Conservation (phyloP, 2,797 vertebrate genomes). For the Onychomys leucogaster region DNA sequence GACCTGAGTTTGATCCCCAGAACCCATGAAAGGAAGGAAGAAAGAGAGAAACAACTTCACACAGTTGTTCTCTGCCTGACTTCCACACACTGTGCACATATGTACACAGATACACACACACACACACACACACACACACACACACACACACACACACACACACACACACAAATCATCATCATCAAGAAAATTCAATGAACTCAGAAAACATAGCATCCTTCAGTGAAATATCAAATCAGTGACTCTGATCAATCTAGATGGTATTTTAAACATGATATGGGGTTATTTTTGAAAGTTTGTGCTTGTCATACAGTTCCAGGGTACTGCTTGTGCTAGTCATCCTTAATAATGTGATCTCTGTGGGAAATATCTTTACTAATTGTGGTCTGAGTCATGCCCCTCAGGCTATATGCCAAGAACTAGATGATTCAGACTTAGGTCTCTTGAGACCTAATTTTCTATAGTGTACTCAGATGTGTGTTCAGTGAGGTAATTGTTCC, state of each 20-base stretch:
- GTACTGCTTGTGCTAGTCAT: conserved; percentile 25
- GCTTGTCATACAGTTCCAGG: conserved; percentile 48
- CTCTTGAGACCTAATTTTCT: conserved; percentile 59
- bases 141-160: not conserved
- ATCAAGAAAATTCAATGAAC: conserved; percentile 4
- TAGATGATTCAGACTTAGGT: conserved; percentile 65
- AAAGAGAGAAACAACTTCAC: not conserved
- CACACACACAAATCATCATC: not conserved
- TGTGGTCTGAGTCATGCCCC: conserved; percentile 56
- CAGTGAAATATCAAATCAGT: conserved; percentile 51
- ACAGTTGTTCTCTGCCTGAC: not conserved
- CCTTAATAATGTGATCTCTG: conserved; percentile 53
- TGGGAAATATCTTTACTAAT: conserved; percentile 66
- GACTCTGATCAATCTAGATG: conserved; percentile 27
- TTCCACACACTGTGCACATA: not conserved
- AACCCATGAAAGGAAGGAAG: not conserved
- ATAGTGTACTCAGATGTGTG: conserved; percentile 62
- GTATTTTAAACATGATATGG: conserved; percentile 50
- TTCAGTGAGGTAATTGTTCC: conserved; percentile 67
- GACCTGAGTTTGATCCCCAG: not conserved
- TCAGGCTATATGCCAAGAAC: conserved; percentile 5
- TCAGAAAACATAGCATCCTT: conserved; percentile 1
- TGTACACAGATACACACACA: not conserved
- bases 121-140: too few species aligned
- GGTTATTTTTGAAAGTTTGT: conserved; percentile 55